These are phyloP conservation scores for Leptinotarsa peninsularis DNA, from an alignment of 2,888 invertebrate species.

Conservation along the genomic window DNA sequence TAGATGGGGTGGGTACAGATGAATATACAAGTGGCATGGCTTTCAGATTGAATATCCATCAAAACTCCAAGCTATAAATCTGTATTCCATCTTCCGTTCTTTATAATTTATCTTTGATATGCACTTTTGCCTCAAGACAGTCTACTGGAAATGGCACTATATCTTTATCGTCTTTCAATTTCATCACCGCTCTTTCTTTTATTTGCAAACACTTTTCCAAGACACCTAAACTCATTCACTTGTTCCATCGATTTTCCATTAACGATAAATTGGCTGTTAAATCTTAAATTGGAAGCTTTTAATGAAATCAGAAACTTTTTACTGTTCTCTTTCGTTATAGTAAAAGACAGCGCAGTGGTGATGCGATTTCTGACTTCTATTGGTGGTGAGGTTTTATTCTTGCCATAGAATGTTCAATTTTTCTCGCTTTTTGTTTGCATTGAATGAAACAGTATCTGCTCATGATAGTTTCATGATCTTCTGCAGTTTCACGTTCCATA, in stretches of 20 bases:
- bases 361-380: neutral
- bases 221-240: slow-evolving; percentile 15
- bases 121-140: no score
- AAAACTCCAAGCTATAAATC: neutral
- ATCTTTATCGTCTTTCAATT: neutral
- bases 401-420: no score
- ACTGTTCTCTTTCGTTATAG: neutral
- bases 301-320: slow-evolving; percentile 19
- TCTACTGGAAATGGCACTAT: neutral
- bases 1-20: no score
- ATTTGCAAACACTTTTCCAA: slow-evolving; percentile 8
- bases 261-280: slow-evolving; percentile 17
- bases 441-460: no score
- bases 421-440: no score
- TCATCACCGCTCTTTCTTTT: neutral
- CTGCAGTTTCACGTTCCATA: no score
- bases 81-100: neutral
- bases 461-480: no score
- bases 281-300: slow-evolving; percentile 15
- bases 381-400: neutral
- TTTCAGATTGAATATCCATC: neutral
- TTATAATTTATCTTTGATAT: neutral
- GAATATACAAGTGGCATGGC: no score
- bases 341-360: neutral
- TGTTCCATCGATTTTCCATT: slow-evolving; percentile 14